Conservation (phyloP, 2,888 invertebrate genomes). For the Anthophora plumipes region DNA sequence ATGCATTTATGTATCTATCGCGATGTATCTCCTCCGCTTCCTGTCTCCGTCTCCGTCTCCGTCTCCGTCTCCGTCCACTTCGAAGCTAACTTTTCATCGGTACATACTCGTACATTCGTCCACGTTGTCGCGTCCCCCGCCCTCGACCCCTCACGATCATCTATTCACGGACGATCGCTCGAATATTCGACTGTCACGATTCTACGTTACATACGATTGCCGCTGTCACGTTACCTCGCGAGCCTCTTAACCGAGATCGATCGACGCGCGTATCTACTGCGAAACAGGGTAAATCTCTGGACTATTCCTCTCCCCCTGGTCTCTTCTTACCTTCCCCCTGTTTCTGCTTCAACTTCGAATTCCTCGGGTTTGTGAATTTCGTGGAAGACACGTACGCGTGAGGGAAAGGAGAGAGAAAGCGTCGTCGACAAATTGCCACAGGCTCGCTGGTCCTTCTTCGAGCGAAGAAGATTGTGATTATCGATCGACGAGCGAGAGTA, state of each 20-base stretch:
- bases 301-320: neutral
- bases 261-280: neutral
- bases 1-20: constrained; percentile 82
- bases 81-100: too few species aligned
- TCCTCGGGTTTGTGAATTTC: neutral
- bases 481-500: constrained; percentile 17
- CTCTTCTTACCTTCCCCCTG: neutral
- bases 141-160: constrained; percentile 3
- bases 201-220: constrained; percentile 56
- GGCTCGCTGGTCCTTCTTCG: neutral
- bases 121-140: neutral
- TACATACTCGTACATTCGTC: neutral
- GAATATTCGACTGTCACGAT: constrained; percentile 51
- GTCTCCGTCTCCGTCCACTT: constrained; percentile 21
- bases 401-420: neutral
- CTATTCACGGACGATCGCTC: constrained; percentile 40
- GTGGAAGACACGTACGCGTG: neutral
- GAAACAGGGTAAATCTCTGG: neutral
- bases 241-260: constrained; percentile 30
- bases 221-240: constrained; percentile 29
- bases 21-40: constrained; percentile 54
- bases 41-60: constrained; percentile 19
- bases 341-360: neutral
- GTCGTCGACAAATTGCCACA: neutral
- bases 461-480: constrained; percentile 15